Base-by-base conservation (phyloP, 2,888 invertebrate genomes). In the Epirrhoe alternata region DNA sequence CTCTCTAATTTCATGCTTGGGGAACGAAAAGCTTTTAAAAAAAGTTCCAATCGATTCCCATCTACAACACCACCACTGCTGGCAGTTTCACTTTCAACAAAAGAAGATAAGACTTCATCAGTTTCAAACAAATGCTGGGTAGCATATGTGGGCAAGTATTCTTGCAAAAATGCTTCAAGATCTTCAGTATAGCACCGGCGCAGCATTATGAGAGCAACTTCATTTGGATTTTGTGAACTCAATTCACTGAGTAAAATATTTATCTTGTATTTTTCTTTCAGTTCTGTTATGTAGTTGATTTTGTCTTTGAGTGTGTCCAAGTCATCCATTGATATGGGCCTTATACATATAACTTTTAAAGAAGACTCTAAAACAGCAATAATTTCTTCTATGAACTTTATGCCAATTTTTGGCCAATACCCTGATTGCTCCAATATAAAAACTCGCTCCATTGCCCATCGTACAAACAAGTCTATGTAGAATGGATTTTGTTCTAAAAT, bases 401-500 rank as follows among this genome's bases (percentile, higher is more conserved):
- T 77, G 1, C 93, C 94, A 70, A 94, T 91, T 84, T 94, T 93
- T 31, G 94, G 94, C 94, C 94, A 94, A 77, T 92, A 92, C 63
- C 82, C 74, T 38, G 93, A 92, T 66, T 89, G 86, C 76, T 94
- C 94, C 50, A 94, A 79, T 47, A 82, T 77, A 74, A 93, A 90
- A 70, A 93, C 85, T 72, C 92, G 88, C 70, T 92, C 89, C 72
- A 87, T 88, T 12, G 90, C 87, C 94, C 94, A 94, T 74, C 88
- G 88, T 3, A 92, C 92, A 82, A 93, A 88, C 68, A 91, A 73
- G 74, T 94, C 93, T 64, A 92, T 85, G 73, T 85, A 83, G 79
- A 88, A 93, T 61, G 94, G 93, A 70, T 91, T 90, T 72, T 87
- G 77, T 69, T 92, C 90, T 59, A 93, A 77, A 56, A 93, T 76